A percentile compares a stretch with the other conserved stretches of the same genome.
These are phyloP conservation scores for Conchocele bisecta DNA, from an alignment of 2,888 invertebrate genomes.

Conservation along the genomic window DNA sequence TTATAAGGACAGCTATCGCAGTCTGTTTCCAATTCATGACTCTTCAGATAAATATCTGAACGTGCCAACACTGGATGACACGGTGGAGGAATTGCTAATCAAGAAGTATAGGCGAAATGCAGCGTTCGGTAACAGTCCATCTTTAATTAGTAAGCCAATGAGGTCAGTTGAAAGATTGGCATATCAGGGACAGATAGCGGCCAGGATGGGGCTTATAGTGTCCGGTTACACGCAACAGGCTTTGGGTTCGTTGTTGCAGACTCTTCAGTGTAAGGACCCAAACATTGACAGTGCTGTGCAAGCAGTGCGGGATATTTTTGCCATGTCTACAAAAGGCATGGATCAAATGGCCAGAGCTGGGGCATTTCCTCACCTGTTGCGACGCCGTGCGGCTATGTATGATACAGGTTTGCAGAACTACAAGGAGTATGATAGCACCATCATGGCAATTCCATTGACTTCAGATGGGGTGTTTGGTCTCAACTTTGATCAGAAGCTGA, in stretches of 20 bases:
- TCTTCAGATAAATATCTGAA: background rate
- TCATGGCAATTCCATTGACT: too few species aligned
- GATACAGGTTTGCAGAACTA: constrained; percentile 29
- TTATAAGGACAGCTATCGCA: constrained; percentile 23
- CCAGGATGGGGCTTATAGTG: constrained; percentile 24
- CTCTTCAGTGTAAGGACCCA: background rate
- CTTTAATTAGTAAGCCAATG: constrained; percentile 4
- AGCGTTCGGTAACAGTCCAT: background rate
- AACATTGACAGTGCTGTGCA: constrained; percentile 28
- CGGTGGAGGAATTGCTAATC: constrained; percentile 1
- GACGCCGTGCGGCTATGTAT: constrained; percentile 23
- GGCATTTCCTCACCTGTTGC: constrained; percentile 28
- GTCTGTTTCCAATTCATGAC: constrained; percentile 16
- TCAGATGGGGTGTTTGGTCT: too few species aligned
- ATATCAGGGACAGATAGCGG: constrained; percentile 30
- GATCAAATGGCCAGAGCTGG: constrained; percentile 32
- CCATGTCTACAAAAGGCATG: constrained; percentile 34
- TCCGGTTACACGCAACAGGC: constrained; percentile 28
- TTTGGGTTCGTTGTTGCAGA: background rate
- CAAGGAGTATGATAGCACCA: too few species aligned
- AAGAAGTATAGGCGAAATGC: constrained; percentile 24
- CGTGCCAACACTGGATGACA: constrained; percentile 15
- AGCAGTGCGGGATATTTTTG: constrained; percentile 41
- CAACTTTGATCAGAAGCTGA: too few species aligned
- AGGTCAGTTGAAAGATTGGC: constrained; percentile 25